phyloP scores from a whole-genome alignment of 2,797 vertebrate species.

The Danio choprae region DNA sequence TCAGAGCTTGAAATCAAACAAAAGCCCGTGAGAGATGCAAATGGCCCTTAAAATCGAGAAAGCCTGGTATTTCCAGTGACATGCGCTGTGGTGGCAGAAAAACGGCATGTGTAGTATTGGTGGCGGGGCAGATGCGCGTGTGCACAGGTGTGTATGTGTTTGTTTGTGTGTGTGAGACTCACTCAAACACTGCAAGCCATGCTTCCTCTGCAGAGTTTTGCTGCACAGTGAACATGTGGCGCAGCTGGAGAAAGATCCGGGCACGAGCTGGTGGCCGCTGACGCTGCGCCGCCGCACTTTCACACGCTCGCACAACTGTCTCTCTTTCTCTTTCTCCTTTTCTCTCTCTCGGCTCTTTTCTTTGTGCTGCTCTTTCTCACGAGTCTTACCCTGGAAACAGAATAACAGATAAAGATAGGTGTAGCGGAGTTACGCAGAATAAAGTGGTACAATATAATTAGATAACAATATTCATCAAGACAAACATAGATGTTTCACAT shows the following conservation, averaged over 20 bases:
- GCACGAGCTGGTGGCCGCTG: conserved; percentile 82
- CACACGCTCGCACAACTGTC: conserved; percentile 75
- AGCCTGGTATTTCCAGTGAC: not conserved
- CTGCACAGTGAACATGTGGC: conserved; percentile 90
- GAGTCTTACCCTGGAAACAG: conserved; percentile 87
- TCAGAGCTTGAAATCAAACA: not conserved
- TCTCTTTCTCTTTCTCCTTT: conserved; percentile 82
- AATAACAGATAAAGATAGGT: not conserved
- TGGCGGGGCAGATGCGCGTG: not conserved
- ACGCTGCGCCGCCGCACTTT: conserved; percentile 73
- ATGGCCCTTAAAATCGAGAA: not conserved
- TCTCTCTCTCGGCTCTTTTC: conserved; percentile 77
- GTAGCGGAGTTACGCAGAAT: no score
- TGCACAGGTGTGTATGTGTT: conserved; percentile 13
- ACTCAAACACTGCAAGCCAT: conserved; percentile 90
- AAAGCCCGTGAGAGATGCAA: not conserved
- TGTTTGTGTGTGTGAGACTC: conserved; percentile 76
- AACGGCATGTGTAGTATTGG: not conserved
- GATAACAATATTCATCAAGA: no score
- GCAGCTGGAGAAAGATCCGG: conserved; percentile 82
- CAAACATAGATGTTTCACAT: no score
- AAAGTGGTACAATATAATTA: no score
- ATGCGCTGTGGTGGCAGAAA: not conserved
- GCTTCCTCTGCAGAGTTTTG: conserved; percentile 86
- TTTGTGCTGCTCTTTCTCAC: conserved; percentile 83